Conservation (phyloP, 1,140 invertebrate genomes). For the Bombyx mandarina region DNA sequence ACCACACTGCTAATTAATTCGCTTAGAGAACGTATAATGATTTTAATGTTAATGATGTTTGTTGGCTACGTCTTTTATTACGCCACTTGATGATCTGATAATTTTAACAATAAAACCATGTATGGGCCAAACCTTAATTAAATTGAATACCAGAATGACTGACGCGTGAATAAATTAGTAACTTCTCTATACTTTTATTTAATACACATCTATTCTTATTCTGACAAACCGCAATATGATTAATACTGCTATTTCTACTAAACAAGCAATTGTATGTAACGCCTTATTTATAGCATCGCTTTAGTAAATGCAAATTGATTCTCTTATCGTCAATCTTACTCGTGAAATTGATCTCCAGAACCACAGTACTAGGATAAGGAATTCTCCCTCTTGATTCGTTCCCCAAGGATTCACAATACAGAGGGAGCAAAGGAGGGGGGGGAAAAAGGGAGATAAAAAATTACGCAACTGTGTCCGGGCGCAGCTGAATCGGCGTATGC, state of each 20-base stretch:
- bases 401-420: constrained; percentile 29
- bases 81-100: too few species aligned
- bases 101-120: too few species aligned
- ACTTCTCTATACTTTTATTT: too few species aligned
- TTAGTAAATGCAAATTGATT: constrained; percentile 11
- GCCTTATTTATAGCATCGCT: neutral
- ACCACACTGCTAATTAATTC: constrained; percentile 20
- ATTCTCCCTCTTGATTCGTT: constrained; percentile 37
- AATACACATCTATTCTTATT: too few species aligned
- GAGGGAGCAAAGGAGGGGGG: too few species aligned
- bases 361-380: constrained; percentile 9
- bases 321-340: constrained; percentile 22
- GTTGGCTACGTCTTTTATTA: too few species aligned
- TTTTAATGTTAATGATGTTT: too few species aligned
- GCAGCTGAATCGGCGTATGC: constrained; percentile 40
- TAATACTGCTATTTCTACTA: neutral
- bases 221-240: too few species aligned
- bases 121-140: too few species aligned
- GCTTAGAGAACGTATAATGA: neutral
- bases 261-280: too few species aligned
- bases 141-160: too few species aligned
- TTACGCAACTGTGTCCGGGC: constrained; percentile 34
- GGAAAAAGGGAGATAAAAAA: constrained; percentile 43
- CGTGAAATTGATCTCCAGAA: constrained; percentile 21
- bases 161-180: too few species aligned